A percentile compares a stretch with the other conserved stretches of the same genome.
Conservation (phyloP, 1,140 invertebrate genomes). For the Lepidurus packardi region DNA sequence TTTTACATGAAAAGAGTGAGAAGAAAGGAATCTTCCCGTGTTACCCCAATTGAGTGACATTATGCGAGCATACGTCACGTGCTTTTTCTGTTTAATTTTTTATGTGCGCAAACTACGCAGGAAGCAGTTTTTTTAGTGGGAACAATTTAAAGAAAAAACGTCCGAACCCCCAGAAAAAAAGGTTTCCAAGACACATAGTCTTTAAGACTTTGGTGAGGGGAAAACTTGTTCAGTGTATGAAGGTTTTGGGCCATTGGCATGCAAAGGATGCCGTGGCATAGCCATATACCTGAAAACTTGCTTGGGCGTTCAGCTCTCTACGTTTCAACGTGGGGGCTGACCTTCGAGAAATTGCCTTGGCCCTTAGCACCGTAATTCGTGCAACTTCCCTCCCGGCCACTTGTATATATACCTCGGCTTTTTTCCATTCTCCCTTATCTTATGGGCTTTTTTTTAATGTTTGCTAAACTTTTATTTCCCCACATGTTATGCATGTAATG, state of each 20-base stretch:
- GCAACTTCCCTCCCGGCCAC: slow-evolving; percentile 16
- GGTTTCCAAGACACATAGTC: too few relatives aligned
- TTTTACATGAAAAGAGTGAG: too few relatives aligned
- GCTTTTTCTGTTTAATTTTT: too few relatives aligned
- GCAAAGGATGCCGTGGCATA: slow-evolving; percentile 15
- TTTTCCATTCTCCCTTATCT: too few relatives aligned
- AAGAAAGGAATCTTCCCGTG: too few relatives aligned
- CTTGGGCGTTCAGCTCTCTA: not conserved
- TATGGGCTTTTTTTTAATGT: not conserved
- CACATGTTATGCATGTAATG: not conserved
- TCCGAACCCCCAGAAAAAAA: too few relatives aligned
- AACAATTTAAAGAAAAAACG: too few relatives aligned
- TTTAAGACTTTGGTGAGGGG: too few relatives aligned
- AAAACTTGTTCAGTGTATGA: not conserved
- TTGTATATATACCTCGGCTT: not conserved
- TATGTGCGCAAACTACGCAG: too few relatives aligned
- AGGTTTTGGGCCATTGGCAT: not conserved
- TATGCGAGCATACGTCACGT: too few relatives aligned
- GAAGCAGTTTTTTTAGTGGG: too few relatives aligned
- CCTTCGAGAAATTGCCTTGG: slow-evolving; percentile 18
- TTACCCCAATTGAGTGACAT: too few relatives aligned
- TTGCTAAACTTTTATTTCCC: not conserved
- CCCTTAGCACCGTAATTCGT: slow-evolving; percentile 21
- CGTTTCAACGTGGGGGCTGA: slow-evolving; percentile 20
- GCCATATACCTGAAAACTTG: not conserved